Percentiles rank a stretch among this genome's conserved stretches.
phyloP scores from a whole-genome alignment of 2,797 vertebrate species.

The Nannoperca obscura region DNA sequence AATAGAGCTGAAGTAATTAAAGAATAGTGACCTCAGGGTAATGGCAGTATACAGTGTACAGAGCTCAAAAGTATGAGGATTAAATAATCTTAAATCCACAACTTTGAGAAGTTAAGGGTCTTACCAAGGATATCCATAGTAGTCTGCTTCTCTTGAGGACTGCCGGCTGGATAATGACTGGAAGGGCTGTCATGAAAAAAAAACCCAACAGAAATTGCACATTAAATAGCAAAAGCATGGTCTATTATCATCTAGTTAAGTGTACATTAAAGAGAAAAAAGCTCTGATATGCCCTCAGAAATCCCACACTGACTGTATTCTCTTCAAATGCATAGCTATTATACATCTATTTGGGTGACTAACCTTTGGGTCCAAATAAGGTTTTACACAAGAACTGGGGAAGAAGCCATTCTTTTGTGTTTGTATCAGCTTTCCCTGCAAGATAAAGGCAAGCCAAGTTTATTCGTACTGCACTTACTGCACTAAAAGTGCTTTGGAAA shows the following conservation, averaged over 20 bases:
- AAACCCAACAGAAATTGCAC: background rate
- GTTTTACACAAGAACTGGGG: conserved; percentile 94
- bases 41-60: conserved; percentile 11
- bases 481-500: background rate
- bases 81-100: conserved; percentile 10
- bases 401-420: conserved; percentile 94
- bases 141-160: conserved; percentile 92
- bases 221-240: conserved; percentile 14
- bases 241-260: conserved; percentile 10
- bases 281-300: background rate
- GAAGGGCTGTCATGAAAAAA: conserved; percentile 74
- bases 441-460: conserved; percentile 16
- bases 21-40: conserved; percentile 22
- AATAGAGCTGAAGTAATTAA: conserved; percentile 41
- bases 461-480: background rate
- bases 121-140: conserved; percentile 94
- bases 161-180: conserved; percentile 90
- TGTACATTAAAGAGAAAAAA: background rate
- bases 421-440: conserved; percentile 91
- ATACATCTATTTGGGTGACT: conserved; percentile 18
- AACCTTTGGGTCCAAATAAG: conserved; percentile 95
- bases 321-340: background rate
- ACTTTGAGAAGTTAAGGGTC: conserved; percentile 34
- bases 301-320: background rate
- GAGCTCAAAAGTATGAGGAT: background rate